Percentiles rank a stretch among this genome's conserved stretches.
Conservation (phyloP, 2,888 invertebrate species). For the Pteria penguin region DNA sequence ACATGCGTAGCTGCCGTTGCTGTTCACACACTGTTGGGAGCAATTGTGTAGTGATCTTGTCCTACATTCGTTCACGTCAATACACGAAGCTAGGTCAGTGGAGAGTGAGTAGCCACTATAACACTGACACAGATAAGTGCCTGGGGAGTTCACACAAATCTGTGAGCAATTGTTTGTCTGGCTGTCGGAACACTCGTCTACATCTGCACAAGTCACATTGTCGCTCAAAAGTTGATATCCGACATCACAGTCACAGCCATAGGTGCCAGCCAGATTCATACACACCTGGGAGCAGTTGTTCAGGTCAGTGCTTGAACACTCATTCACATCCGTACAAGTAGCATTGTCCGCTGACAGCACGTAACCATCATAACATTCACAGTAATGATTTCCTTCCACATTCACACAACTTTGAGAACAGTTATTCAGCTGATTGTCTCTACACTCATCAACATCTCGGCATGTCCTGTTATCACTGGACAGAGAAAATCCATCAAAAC, state of each 20-base stretch:
- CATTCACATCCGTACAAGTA: too few relatives aligned
- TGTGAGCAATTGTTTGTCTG: slow-evolving; percentile 17
- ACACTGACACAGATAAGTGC: slow-evolving; percentile 12
- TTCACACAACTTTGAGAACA: too few relatives aligned
- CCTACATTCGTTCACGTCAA: slow-evolving; percentile 20
- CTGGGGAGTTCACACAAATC: slow-evolving; percentile 7
- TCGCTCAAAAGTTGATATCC: slow-evolving; percentile 7
- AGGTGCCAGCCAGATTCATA: too few relatives aligned
- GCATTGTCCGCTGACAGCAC: too few relatives aligned
- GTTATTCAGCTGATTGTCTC: too few relatives aligned
- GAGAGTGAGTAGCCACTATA: neutral
- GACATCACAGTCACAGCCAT: slow-evolving; percentile 2
- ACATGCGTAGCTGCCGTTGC: slow-evolving; percentile 15
- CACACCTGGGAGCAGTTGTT: too few relatives aligned
- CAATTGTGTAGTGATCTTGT: neutral
- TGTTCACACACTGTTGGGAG: slow-evolving; percentile 11
- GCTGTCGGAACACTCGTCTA: slow-evolving; percentile 6
- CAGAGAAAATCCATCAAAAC: too few relatives aligned
- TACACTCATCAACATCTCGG: too few relatives aligned
- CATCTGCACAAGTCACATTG: slow-evolving; percentile 3
- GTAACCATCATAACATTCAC: too few relatives aligned
- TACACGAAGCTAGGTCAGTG: neutral
- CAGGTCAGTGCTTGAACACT: too few relatives aligned
- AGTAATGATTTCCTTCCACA: too few relatives aligned
- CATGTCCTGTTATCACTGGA: too few relatives aligned